Evolutionary conservation across 2,888 invertebrate species (phyloP), one percentile per base, ranked within the genome.

Genomic region (Acanthococcus lagerstroemiae): DNA sequence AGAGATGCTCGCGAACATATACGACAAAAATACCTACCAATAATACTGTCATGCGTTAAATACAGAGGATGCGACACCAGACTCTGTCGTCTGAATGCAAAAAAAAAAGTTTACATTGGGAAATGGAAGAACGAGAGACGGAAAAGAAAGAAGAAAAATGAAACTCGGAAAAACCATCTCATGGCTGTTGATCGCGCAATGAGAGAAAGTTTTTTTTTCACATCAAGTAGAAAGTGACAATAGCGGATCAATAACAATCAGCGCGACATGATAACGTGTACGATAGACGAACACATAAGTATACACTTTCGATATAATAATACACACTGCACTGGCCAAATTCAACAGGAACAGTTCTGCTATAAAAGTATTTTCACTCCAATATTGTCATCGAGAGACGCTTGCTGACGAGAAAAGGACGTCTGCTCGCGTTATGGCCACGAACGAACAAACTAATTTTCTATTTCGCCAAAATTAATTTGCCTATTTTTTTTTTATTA

Each of bases 211-310:
- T 61, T 58, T 45, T 45, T 45, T 45, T 52, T 48, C n/a, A 61
- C 52, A 61, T 52, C 30, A 44, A 61, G 50, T 61, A 61, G 61
- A 61, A 61, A 61, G 61, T 48, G 61, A 61, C 61, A 61, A 61
- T 50, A 30, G 50, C 61, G 52, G 61, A 61, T 61, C 61, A 52
- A 61, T 50, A 61, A 61, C 61, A 61, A 61, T 61, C 52, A 61
- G 37, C 61, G 52, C 50, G 61, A 61, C 61, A 61, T 37, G 25
- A 61, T 61, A 61, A 54, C 61, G 61, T 30, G 24, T 61, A 58
- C 58, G 48, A 58, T 37, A 37, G n/a, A 37, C 12, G 12, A n/a
- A n/a, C n/a, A 15, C 37, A 37, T 3, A 37, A 37, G 37, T 37
- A 37, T 37, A 9, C n/a, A 37, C n/a, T n/a, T 9, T 3, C 12